A percentile compares a stretch with the other conserved stretches of the same genome.
Evolutionary conservation across 2,113 vertebrate genomes (phyloP).

Genomic region (Pterocles orientalis): DNA sequence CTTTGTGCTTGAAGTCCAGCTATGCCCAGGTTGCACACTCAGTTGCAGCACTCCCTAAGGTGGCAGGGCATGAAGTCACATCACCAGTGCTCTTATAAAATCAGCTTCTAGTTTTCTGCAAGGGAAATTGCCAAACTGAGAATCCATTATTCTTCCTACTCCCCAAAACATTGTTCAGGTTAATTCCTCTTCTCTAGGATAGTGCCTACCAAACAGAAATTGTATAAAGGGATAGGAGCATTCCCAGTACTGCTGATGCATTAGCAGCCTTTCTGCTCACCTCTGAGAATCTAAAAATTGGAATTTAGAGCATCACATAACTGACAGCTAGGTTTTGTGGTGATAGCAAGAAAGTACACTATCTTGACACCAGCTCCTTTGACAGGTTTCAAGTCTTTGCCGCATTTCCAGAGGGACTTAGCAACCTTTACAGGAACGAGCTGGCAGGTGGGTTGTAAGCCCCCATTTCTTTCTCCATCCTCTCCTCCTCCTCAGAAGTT

Average conservation of each 20-base stretch:
- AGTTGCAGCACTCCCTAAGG: neutral
- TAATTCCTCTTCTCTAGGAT: neutral
- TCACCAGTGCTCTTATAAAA: neutral
- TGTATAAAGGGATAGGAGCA: fast-evolving
- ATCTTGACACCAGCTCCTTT: neutral
- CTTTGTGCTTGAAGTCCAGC: neutral
- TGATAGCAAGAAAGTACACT: neutral
- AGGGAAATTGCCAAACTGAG: neutral
- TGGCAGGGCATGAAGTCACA: neutral
- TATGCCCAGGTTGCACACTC: neutral
- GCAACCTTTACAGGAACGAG: neutral
- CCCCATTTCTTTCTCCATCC: neutral
- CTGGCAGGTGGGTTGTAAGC: neutral
- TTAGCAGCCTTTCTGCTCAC: neutral
- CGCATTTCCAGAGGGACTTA: neutral
- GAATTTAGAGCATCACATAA: neutral
- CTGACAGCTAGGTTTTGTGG: neutral
- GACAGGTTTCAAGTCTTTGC: neutral
- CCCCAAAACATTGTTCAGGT: neutral
- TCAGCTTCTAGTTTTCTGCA: neutral
- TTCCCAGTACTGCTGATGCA: neutral
- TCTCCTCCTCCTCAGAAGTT: neutral
- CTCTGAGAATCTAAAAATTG: neutral
- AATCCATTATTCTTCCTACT: neutral
- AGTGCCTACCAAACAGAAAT: neutral